Conservation (phyloP, 1,140 invertebrate genomes). For the Drosophila pandora region DNA sequence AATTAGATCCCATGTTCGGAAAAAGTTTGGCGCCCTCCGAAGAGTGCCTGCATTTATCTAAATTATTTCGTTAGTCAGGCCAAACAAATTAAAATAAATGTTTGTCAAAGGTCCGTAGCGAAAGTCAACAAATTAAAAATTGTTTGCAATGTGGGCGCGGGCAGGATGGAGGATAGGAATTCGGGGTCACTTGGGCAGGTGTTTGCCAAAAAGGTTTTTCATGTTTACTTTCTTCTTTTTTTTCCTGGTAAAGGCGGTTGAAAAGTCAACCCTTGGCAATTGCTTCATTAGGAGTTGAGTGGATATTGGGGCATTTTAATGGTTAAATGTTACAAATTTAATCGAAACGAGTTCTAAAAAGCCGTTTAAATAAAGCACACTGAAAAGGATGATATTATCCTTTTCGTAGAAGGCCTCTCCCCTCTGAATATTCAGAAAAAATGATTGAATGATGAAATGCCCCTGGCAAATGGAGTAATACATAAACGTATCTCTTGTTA, state of each 20-base stretch:
- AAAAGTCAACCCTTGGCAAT: constrained; percentile 53
- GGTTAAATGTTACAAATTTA: constrained; percentile 8
- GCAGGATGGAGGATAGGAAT: constrained; percentile 8
- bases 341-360: constrained; percentile 1
- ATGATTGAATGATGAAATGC: constrained; percentile 30
- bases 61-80: constrained; percentile 68
- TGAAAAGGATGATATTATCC: neutral
- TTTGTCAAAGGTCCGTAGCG: constrained; percentile 45
- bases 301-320: constrained; percentile 12
- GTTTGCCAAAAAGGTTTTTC: constrained; percentile 52
- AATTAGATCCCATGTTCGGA: constrained; percentile 51
- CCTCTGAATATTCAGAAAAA: constrained; percentile 24
- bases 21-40: constrained; percentile 11
- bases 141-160: constrained; percentile 33
- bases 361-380: neutral
- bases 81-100: constrained; percentile 76
- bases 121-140: constrained; percentile 73
- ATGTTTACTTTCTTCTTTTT: constrained; percentile 22
- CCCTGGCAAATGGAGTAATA: constrained; percentile 52
- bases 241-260: neutral
- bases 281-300: constrained; percentile 53
- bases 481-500: constrained; percentile 53
- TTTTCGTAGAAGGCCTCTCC: neutral
- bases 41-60: constrained; percentile 60
- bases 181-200: constrained; percentile 51